Conservation (phyloP, 2,113 vertebrate genomes). For the Tympanuchus pallidicinctus region DNA sequence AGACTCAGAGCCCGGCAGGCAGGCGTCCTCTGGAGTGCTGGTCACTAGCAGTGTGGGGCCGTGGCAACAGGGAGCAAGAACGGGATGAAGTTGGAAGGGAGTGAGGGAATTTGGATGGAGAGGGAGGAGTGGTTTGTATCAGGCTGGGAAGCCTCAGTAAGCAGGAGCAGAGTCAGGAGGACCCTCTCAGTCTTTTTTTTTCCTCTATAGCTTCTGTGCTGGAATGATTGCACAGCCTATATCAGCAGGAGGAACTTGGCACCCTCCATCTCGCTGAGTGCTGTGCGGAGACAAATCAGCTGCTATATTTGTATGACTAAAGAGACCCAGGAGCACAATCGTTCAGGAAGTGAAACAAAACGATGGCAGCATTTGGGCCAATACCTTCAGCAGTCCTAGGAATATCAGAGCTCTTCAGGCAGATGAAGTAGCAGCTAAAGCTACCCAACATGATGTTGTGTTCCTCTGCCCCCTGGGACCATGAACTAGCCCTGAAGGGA, state of each 20-base stretch:
- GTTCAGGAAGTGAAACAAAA: constrained; percentile 47
- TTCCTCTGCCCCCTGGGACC: neutral
- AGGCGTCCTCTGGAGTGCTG: neutral
- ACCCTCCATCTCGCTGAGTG: neutral
- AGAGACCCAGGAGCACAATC: constrained; percentile 60
- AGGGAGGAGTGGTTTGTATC: neutral
- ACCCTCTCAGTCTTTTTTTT: neutral
- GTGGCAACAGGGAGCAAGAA: neutral
- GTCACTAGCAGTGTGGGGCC: neutral
- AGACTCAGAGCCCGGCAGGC: neutral
- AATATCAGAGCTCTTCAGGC: neutral
- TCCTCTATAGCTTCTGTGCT: neutral
- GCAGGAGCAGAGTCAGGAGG: neutral
- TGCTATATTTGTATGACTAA: constrained; percentile 44
- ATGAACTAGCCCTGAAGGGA: neutral
- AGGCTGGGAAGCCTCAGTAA: neutral
- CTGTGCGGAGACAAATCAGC: constrained; percentile 13
- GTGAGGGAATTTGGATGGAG: neutral
- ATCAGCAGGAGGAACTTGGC: constrained; percentile 32
- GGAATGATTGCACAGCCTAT: neutral
- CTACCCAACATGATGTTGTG: neutral
- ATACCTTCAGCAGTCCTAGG: neutral
- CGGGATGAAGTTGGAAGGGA: neutral
- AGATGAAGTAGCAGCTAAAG: neutral
- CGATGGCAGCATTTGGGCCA: neutral